These are phyloP conservation scores for Ophioderma brevispina DNA, from an alignment of 35 echinoderm and acorn worm genomes.

Conservation along the genomic window DNA sequence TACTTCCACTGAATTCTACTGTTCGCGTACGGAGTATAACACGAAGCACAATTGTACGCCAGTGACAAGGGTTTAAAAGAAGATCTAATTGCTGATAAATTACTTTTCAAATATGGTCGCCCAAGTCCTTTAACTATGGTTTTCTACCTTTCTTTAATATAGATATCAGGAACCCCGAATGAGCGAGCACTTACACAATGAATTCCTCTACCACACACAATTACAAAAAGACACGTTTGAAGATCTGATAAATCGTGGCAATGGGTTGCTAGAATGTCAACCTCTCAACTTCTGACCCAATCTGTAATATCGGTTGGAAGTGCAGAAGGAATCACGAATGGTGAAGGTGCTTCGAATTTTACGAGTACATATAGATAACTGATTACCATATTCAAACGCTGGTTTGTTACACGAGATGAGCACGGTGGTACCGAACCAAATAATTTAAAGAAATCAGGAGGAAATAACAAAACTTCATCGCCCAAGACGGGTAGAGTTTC, in stretches of 20 bases:
- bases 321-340: neutral
- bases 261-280: neutral
- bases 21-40: too few relatives aligned
- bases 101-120: too few relatives aligned
- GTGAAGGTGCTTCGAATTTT: neutral
- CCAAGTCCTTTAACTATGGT: too few relatives aligned
- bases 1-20: too few relatives aligned
- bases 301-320: neutral
- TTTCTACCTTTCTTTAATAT: too few relatives aligned
- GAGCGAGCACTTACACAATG: neutral
- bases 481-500: too few relatives aligned
- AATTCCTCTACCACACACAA: neutral
- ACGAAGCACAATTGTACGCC: too few relatives aligned
- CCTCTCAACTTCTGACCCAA: neutral
- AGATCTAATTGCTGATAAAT: too few relatives aligned
- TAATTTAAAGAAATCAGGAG: neutral
- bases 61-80: too few relatives aligned
- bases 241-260: neutral
- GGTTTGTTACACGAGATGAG: neutral
- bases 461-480: too few relatives aligned
- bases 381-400: neutral
- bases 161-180: neutral
- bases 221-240: neutral
- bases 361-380: neutral
- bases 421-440: neutral